phyloP scores from a whole-genome alignment of 2,113 vertebrate species.

The Microtus oregoni region DNA sequence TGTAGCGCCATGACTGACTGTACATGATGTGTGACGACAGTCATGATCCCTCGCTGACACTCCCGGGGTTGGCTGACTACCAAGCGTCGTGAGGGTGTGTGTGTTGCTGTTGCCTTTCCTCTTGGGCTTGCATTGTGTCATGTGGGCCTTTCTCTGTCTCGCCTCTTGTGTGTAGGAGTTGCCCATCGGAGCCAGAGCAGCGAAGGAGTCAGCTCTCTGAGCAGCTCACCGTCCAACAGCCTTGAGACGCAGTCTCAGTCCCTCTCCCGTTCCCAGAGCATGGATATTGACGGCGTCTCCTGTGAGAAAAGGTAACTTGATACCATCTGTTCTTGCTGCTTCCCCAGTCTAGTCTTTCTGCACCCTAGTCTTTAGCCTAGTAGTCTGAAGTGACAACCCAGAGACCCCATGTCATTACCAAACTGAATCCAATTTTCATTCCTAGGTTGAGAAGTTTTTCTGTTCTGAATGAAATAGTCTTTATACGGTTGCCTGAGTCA shows the following conservation, averaged over 20 bases:
- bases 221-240: conserved; percentile 99
- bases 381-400: neutral
- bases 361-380: neutral
- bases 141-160: neutral
- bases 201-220: conserved; percentile 98
- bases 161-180: conserved; percentile 89
- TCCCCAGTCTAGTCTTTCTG: neutral
- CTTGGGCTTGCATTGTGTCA: neutral
- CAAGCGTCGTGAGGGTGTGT: fast-evolving
- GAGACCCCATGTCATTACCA: neutral
- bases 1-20: neutral
- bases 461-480: neutral
- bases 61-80: neutral
- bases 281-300: conserved; percentile 98
- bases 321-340: neutral
- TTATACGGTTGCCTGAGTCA: neutral
- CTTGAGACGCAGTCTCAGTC: conserved; percentile 99
- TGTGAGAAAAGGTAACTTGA: conserved; percentile 97
- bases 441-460: neutral
- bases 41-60: neutral
- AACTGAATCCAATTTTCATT: neutral
- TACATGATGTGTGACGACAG: fast-evolving
- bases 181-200: conserved; percentile 99
- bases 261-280: conserved; percentile 98
- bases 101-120: neutral